These are phyloP conservation scores for Zophobas atratus DNA, from an alignment of 1,140 invertebrate species.

Conservation along the genomic window DNA sequence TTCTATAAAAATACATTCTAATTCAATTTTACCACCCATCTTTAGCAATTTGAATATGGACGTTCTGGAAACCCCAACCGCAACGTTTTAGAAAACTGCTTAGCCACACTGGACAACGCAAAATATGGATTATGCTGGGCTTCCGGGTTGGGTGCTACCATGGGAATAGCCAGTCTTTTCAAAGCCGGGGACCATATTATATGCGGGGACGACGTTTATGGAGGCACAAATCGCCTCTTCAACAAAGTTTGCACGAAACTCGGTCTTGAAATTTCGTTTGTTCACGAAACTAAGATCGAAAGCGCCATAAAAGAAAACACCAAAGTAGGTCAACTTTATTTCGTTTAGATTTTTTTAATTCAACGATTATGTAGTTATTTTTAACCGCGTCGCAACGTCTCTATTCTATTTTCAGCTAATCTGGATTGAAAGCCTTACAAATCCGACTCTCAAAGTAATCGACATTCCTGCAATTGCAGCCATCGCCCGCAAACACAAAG, in stretches of 20 bases:
- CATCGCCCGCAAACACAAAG: constrained; percentile 73
- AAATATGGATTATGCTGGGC: constrained; percentile 91
- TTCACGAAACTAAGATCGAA: constrained; percentile 79
- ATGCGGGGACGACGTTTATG: constrained; percentile 95
- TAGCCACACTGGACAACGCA: constrained; percentile 92
- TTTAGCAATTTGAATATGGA: constrained; percentile 92
- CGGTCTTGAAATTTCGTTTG: constrained; percentile 83
- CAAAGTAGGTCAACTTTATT: constrained; percentile 74
- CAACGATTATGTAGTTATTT: too few relatives aligned
- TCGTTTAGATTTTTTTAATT: background rate
- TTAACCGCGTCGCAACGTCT: too few relatives aligned
- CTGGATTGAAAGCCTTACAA: constrained; percentile 99
- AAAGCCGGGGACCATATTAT: constrained; percentile 92
- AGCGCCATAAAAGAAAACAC: constrained; percentile 86
- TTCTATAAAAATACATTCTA: too few relatives aligned
- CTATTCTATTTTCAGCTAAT: constrained; percentile 23
- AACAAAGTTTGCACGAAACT: constrained; percentile 77
- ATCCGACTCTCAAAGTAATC: constrained; percentile 93
- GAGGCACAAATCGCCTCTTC: constrained; percentile 86
- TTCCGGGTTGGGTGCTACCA: constrained; percentile 92
- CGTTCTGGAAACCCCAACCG: constrained; percentile 96
- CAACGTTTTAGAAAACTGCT: constrained; percentile 88
- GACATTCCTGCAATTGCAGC: constrained; percentile 88
- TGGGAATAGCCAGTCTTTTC: constrained; percentile 82
- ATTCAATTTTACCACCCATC: constrained; percentile 47